phyloP scores from a whole-genome alignment of 2,113 vertebrate species.

The Rhinopomastus cyanomelas region DNA sequence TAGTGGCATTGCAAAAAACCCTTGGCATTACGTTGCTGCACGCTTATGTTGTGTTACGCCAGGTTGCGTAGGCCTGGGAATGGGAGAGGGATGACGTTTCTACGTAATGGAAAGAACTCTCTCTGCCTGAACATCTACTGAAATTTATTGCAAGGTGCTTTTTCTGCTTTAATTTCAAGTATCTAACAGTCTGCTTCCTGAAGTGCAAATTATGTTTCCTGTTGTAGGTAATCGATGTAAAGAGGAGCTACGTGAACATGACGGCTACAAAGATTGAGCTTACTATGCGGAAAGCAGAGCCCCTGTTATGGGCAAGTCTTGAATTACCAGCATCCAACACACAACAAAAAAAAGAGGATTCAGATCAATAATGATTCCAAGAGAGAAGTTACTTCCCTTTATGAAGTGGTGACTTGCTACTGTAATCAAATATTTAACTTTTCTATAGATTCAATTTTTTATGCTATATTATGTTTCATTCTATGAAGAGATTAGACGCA shows the following conservation, averaged over 20 bases:
- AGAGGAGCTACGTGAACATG: conserved; percentile 90
- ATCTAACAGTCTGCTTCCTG: background rate
- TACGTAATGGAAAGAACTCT: background rate
- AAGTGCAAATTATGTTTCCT: background rate
- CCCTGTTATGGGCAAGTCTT: conserved; percentile 90
- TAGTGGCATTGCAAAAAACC: background rate
- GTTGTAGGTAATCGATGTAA: conserved; percentile 89
- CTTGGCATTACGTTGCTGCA: background rate
- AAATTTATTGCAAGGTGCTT: background rate
- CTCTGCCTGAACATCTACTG: background rate
- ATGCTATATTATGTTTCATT: conserved; percentile 45
- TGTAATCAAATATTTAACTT: conserved; percentile 62
- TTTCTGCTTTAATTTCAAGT: background rate
- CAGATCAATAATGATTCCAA: conserved; percentile 55
- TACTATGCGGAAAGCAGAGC: conserved; percentile 90
- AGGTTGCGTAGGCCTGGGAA: background rate
- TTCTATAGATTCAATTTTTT: background rate
- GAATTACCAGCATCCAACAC: conserved; percentile 83
- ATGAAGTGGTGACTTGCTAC: conserved; percentile 72
- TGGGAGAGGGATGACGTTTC: background rate
- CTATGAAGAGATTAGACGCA: conserved; percentile 1
- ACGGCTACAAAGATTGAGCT: conserved; percentile 94
- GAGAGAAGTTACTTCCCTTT: background rate
- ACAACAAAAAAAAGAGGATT: conserved; percentile 69
- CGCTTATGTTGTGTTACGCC: background rate